phyloP scores from a whole-genome alignment of 1,140 invertebrate species.

The Orchestia grillus region DNA sequence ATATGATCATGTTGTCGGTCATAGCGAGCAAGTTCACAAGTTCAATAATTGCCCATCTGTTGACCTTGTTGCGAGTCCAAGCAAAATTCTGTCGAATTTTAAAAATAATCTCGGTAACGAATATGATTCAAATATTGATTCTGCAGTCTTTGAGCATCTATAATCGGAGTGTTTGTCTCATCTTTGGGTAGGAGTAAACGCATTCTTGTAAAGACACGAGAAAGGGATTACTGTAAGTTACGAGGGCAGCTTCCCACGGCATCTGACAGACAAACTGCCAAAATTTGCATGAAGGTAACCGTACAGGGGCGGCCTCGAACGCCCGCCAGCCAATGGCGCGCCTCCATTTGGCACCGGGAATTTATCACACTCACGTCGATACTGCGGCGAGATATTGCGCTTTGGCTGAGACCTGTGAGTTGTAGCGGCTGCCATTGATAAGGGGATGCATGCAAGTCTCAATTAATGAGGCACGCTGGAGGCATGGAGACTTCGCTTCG shows the following conservation, averaged over 20 bases:
- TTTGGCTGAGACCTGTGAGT: not conserved
- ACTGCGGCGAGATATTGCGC: not conserved
- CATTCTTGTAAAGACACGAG: conserved; percentile 2
- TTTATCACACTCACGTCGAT: not conserved
- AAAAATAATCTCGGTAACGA: too few species aligned
- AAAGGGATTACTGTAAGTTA: conserved; percentile 12
- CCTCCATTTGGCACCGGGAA: not conserved
- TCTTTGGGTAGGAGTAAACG: not conserved
- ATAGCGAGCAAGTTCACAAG: too few species aligned
- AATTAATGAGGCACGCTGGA: not conserved
- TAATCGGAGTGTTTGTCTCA: not conserved
- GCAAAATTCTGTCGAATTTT: too few species aligned
- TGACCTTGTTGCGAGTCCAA: too few species aligned
- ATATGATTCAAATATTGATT: too few species aligned
- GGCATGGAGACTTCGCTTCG: not conserved
- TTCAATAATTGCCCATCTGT: too few species aligned
- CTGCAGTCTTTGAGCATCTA: too few species aligned
- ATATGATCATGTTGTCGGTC: too few species aligned
- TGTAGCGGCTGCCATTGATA: not conserved
- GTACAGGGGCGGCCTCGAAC: not conserved
- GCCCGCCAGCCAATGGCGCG: conserved; percentile 31
- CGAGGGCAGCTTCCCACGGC: not conserved
- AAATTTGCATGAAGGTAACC: conserved; percentile 21
- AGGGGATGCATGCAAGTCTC: not conserved
- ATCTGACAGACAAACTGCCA: conserved; percentile 34